Percentiles rank a stretch among this genome's conserved stretches.
Evolutionary conservation across 2,797 vertebrate genomes (phyloP).

Genomic region (Steatocranus sp.): DNA sequence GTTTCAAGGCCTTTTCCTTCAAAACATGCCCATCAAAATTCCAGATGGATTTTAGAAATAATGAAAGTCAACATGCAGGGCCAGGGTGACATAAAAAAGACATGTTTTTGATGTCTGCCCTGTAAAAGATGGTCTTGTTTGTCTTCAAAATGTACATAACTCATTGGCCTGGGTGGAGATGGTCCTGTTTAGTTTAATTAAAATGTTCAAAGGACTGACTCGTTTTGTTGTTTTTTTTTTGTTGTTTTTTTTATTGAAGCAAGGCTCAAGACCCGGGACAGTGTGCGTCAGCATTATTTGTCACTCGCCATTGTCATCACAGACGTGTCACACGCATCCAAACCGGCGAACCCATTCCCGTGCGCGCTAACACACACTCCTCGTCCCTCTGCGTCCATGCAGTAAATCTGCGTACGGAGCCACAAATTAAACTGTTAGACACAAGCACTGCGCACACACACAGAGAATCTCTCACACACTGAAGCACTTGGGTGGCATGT

Average conservation of each 20-base stretch:
- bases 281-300: slow-evolving; percentile 63
- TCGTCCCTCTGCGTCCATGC: slow-evolving; percentile 4
- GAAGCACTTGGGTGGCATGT: slow-evolving; percentile 67
- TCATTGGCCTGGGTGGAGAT: slow-evolving; percentile 68
- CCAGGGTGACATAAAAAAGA: slow-evolving; percentile 69
- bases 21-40: slow-evolving; percentile 78
- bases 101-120: slow-evolving; percentile 73
- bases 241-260: slow-evolving; percentile 59
- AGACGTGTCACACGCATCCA: slow-evolving; percentile 48
- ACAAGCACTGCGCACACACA: slow-evolving; percentile 38
- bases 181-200: slow-evolving; percentile 76
- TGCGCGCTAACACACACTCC: slow-evolving; percentile 16
- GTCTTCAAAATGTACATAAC: slow-evolving; percentile 67
- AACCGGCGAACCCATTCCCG: slow-evolving; percentile 4
- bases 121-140: slow-evolving; percentile 77
- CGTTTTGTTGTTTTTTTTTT: neutral
- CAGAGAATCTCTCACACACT: slow-evolving; percentile 35
- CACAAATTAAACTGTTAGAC: slow-evolving; percentile 49
- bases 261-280: slow-evolving; percentile 53
- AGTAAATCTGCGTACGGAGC: neutral
- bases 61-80: slow-evolving; percentile 74
- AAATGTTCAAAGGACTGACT: slow-evolving; percentile 70
- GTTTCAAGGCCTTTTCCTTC: slow-evolving; percentile 70
- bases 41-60: slow-evolving; percentile 77
- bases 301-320: slow-evolving; percentile 57